These are phyloP conservation scores for Panagrolaimus sp. DNA, from an alignment of 1,140 invertebrate species.

Conservation along the genomic window DNA sequence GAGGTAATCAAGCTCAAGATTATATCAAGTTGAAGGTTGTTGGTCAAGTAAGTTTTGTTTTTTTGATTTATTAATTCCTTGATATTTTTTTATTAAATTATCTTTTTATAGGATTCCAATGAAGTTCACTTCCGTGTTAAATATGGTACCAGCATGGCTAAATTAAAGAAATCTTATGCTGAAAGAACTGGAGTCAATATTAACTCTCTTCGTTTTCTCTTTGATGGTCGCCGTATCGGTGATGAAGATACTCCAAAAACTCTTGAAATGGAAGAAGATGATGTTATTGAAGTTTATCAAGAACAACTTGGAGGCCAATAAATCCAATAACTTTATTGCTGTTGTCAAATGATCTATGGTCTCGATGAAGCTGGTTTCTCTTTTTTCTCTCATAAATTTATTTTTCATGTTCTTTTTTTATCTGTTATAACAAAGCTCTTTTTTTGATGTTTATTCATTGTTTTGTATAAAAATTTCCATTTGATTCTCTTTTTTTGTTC, in stretches of 20 bases:
- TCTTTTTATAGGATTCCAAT: conserved; percentile 66
- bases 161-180: conserved; percentile 74
- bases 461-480: no score
- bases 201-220: conserved; percentile 70
- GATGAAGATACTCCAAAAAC: conserved; percentile 75
- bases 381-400: conserved; percentile 3
- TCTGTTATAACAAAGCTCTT: no score
- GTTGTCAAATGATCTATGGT: no score
- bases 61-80: background rate
- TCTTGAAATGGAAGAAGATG: conserved; percentile 52
- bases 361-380: background rate
- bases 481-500: no score
- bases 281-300: conserved; percentile 65
- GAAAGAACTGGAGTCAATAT: conserved; percentile 69
- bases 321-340: background rate
- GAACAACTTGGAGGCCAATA: conserved; percentile 28
- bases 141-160: conserved; percentile 73
- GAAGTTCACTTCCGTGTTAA: conserved; percentile 78
- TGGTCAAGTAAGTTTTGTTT: conserved; percentile 64
- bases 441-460: background rate
- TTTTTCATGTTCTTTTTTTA: background rate
- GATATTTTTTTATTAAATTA: background rate
- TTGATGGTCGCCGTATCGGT: conserved; percentile 72
- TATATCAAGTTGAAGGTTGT: conserved; percentile 74
- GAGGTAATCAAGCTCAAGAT: conserved; percentile 62